Percentiles rank a stretch among this genome's conserved stretches.
Evolutionary conservation across 1,140 invertebrate genomes (phyloP).

Genomic region (Brachionus koreanus): DNA sequence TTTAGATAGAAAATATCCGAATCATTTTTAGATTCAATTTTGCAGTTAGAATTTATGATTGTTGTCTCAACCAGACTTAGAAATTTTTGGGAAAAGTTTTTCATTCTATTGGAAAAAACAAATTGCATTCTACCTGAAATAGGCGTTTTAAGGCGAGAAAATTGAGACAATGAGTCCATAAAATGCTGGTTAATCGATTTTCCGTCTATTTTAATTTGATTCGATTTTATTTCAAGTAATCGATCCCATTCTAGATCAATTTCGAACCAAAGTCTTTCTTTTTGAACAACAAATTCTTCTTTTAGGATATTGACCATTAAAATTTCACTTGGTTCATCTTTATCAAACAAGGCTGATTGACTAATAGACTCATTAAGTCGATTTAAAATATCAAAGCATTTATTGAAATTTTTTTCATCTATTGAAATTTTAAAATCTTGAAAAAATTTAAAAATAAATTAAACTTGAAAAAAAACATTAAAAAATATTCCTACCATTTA

Average conservation of each 20-base stretch:
- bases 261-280: conserved; percentile 29
- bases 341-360: background rate
- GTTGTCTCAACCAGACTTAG: background rate
- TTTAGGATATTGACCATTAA: background rate
- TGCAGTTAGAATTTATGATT: background rate
- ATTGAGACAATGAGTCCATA: background rate
- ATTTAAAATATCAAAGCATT: background rate
- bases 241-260: conserved; percentile 10
- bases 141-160: background rate
- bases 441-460: background rate
- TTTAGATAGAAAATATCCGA: background rate
- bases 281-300: conserved; percentile 20
- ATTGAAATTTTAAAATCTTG: conserved; percentile 2
- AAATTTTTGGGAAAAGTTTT: background rate
- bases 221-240: background rate
- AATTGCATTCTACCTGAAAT: background rate
- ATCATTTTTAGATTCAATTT: background rate
- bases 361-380: background rate
- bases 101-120: background rate
- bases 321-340: background rate
- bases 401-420: background rate
- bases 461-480: background rate
- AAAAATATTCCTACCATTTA: background rate
- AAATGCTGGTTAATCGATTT: background rate
- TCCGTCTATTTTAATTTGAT: background rate